Percentiles rank a stretch among this genome's conserved stretches.
phyloP scores from a whole-genome alignment of 2,797 vertebrate genomes.

The Sciurus vulgaris region DNA sequence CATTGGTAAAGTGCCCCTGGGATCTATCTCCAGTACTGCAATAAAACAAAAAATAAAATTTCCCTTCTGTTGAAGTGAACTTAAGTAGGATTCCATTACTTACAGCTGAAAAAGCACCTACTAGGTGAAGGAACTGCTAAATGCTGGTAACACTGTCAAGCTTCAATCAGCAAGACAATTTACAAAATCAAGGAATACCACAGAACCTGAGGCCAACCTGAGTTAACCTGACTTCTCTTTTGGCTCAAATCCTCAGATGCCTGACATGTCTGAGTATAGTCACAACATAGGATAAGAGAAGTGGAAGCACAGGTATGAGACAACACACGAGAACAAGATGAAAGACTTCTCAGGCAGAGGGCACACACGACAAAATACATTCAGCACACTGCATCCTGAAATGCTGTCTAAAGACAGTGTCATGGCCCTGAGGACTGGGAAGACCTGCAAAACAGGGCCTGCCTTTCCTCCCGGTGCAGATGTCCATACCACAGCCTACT shows the following conservation, averaged over 20 bases:
- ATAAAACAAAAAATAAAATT: background rate
- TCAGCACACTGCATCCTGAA: background rate
- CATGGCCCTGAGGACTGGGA: background rate
- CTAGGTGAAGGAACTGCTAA: background rate
- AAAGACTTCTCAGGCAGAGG: background rate
- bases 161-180: background rate
- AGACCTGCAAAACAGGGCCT: fast-evolving
- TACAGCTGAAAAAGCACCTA: background rate
- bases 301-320: background rate
- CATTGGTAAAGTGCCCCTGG: background rate
- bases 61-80: background rate
- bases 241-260: background rate
- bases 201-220: background rate
- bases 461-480: background rate
- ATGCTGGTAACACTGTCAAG: background rate
- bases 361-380: fast-evolving
- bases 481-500: fast-evolving
- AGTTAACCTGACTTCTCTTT: background rate
- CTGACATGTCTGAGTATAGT: background rate
- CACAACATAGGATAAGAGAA: background rate
- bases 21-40: background rate
- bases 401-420: too few species aligned
- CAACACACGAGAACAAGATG: background rate
- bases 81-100: background rate
- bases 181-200: background rate